phyloP scores from a whole-genome alignment of 1,140 invertebrate species.

The Rhopalosiphum padi region DNA sequence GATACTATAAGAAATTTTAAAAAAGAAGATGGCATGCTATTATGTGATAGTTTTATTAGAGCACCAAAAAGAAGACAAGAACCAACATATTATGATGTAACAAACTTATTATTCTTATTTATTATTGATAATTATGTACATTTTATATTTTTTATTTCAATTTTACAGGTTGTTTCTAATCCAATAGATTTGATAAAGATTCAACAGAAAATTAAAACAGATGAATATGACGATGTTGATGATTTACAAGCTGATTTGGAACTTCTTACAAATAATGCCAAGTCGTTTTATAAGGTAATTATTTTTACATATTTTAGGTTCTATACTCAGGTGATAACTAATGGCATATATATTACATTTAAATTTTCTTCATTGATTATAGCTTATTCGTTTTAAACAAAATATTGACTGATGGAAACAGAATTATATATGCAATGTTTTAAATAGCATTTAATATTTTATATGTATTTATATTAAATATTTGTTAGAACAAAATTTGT shows the following conservation, averaged over 20 bases:
- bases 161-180: constrained; percentile 77
- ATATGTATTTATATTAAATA: neutral
- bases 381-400: too few species aligned
- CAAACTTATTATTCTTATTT: constrained; percentile 5
- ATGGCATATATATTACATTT: too few species aligned
- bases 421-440: too few species aligned
- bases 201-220: constrained; percentile 95
- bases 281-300: constrained; percentile 87
- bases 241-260: constrained; percentile 87
- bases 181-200: constrained; percentile 94
- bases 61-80: constrained; percentile 91
- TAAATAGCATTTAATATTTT: neutral
- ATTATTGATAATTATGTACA: neutral
- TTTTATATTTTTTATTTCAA: neutral
- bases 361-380: too few species aligned
- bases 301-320: constrained; percentile 30
- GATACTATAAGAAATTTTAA: constrained; percentile 90
- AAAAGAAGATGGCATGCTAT: constrained; percentile 86
- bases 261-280: constrained; percentile 88
- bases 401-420: too few species aligned
- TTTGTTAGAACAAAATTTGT: too few species aligned
- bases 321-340: neutral
- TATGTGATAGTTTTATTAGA: constrained; percentile 94
- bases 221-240: constrained; percentile 90
- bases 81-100: constrained; percentile 83